These are phyloP conservation scores for Punctoribates punctum DNA, from an alignment of 2,888 invertebrate genomes.

Conservation along the genomic window DNA sequence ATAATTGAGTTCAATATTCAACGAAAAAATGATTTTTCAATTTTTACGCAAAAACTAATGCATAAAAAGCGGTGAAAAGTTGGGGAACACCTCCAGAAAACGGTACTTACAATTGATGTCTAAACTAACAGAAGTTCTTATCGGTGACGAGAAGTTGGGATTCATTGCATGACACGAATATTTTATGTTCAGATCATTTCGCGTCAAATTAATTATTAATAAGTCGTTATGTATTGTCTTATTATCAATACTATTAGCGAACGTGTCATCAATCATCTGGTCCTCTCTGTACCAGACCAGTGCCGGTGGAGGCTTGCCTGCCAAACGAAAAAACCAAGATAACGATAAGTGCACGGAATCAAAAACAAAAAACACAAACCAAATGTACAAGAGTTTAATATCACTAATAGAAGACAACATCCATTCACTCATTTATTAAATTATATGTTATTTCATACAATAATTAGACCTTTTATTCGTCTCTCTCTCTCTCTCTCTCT, in stretches of 20 bases:
- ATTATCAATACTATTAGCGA: conserved; percentile 4
- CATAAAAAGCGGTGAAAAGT: background rate
- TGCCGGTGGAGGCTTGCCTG: conserved; percentile 24
- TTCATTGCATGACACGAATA: background rate
- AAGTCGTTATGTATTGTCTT: conserved; percentile 28
- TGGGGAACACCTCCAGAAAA: background rate
- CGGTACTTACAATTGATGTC: conserved; percentile 20
- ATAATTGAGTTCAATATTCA: background rate
- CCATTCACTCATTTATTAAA: too few species aligned
- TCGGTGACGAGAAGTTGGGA: background rate
- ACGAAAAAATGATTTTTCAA: background rate
- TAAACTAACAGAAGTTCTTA: background rate
- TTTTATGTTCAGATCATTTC: background rate
- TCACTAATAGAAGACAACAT: too few species aligned
- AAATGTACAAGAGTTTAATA: too few species aligned
- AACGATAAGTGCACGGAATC: too few species aligned
- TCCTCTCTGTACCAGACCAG: conserved; percentile 1
- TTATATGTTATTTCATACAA: too few species aligned
- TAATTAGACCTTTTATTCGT: too few species aligned
- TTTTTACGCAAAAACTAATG: background rate
- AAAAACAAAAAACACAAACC: too few species aligned
- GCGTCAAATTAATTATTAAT: conserved; percentile 28
- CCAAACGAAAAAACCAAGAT: background rate
- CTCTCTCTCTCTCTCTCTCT: too few species aligned
- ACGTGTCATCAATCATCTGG: conserved; percentile 14